phyloP scores from a whole-genome alignment of 2,113 vertebrate species.

The Thinocorus orbignyianus region DNA sequence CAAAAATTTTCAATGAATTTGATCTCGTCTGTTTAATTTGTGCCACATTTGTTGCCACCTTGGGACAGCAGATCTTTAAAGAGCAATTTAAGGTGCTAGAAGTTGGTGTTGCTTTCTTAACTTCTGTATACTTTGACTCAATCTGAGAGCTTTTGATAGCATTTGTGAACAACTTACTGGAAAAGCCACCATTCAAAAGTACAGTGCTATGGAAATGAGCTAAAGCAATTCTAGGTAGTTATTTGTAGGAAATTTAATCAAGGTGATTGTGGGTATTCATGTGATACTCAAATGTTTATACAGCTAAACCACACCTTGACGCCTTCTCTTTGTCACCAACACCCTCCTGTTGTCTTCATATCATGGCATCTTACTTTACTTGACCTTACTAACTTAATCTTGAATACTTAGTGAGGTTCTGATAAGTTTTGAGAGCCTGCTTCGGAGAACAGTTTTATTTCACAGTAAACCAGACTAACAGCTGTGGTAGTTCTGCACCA shows the following conservation, averaged over 20 bases:
- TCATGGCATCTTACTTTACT: not conserved
- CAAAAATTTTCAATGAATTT: not conserved
- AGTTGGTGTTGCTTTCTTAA: not conserved
- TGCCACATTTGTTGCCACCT: not conserved
- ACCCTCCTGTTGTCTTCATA: not conserved
- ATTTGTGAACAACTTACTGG: not conserved
- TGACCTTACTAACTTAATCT: not conserved
- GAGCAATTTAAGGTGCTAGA: not conserved
- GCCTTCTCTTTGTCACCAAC: not conserved
- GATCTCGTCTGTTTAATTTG: not conserved
- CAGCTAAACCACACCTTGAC: not conserved
- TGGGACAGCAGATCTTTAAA: not conserved
- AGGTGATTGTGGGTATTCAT: not conserved
- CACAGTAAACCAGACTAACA: not conserved
- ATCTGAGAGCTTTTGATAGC: not conserved
- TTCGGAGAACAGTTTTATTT: not conserved
- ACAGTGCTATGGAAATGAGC: not conserved
- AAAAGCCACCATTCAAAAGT: not conserved
- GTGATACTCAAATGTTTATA: not conserved
- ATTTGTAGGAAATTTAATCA: not conserved
- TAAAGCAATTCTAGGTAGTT: not conserved
- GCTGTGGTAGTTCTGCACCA: rapidly evolving
- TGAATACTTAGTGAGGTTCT: not conserved
- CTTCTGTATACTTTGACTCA: rapidly evolving
- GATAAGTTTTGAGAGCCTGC: not conserved